Percentiles rank a stretch among this genome's conserved stretches.
These are phyloP conservation scores for Iselma pallidipennis DNA, from an alignment of 2,888 invertebrate genomes.

Conservation along the genomic window DNA sequence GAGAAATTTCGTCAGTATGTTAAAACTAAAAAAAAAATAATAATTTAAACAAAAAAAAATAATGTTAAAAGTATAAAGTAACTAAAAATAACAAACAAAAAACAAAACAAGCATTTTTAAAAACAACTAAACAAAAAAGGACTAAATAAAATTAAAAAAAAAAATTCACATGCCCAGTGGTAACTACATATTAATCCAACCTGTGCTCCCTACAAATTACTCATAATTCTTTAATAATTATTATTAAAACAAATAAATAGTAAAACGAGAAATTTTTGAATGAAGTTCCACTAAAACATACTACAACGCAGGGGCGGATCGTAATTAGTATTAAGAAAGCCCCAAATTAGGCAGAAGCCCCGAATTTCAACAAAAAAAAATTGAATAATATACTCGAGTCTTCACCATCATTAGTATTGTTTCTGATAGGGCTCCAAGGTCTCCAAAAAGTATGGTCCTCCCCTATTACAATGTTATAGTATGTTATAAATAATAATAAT, in stretches of 20 bases:
- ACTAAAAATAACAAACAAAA: conserved; percentile 8
- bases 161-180: conserved; percentile 22
- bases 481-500: neutral
- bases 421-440: too few relatives aligned
- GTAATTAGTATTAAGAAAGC: too few relatives aligned
- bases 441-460: too few relatives aligned
- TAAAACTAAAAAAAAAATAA: conserved; percentile 23
- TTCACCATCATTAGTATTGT: conserved; percentile 7
- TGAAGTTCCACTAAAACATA: conserved; percentile 4
- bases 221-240: neutral
- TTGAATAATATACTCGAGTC: neutral
- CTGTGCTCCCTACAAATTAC: conserved; percentile 8
- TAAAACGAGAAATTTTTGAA: conserved; percentile 3
- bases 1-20: conserved; percentile 21
- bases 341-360: too few relatives aligned
- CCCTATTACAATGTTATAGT: too few relatives aligned
- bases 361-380: too few relatives aligned
- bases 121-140: conserved; percentile 14
- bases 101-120: conserved; percentile 9
- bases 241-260: neutral
- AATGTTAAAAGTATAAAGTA: neutral
- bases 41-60: neutral
- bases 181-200: conserved; percentile 1
- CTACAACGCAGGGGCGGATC: neutral
- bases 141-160: conserved; percentile 11